These are phyloP conservation scores for Lottia gigantea DNA, from an alignment of 2,888 invertebrate species.

Conservation along the genomic window DNA sequence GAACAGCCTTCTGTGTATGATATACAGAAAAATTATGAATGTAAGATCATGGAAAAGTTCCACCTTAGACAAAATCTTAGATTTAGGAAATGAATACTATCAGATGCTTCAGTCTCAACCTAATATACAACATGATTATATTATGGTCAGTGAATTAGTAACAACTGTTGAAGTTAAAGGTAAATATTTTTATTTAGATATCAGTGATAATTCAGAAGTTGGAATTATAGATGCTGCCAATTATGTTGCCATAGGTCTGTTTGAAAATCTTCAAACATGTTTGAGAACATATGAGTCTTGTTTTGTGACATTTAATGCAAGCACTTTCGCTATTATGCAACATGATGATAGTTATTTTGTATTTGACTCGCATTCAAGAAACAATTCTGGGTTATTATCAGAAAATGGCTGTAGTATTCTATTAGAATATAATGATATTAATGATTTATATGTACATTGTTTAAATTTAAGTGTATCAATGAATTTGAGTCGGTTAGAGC, in stretches of 20 bases:
- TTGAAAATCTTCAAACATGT: background rate
- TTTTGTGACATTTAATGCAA: background rate
- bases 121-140: too few species aligned
- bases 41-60: background rate
- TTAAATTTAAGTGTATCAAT: background rate
- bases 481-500: background rate
- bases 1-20: background rate
- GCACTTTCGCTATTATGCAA: background rate
- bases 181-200: too few species aligned
- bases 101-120: background rate
- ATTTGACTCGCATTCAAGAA: background rate
- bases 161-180: too few species aligned
- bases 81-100: background rate
- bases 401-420: background rate
- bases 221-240: background rate
- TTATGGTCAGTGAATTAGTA: too few species aligned
- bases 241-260: background rate
- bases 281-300: constrained; percentile 6
- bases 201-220: too few species aligned
- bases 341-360: background rate
- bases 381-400: background rate
- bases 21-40: background rate
- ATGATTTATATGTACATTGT: background rate
- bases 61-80: background rate
- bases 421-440: constrained; percentile 1